Percentiles rank a stretch among this genome's conserved stretches.
These are phyloP conservation scores for Dicrurus megarhynchus DNA, from an alignment of 2,113 vertebrate species.

Conservation along the genomic window DNA sequence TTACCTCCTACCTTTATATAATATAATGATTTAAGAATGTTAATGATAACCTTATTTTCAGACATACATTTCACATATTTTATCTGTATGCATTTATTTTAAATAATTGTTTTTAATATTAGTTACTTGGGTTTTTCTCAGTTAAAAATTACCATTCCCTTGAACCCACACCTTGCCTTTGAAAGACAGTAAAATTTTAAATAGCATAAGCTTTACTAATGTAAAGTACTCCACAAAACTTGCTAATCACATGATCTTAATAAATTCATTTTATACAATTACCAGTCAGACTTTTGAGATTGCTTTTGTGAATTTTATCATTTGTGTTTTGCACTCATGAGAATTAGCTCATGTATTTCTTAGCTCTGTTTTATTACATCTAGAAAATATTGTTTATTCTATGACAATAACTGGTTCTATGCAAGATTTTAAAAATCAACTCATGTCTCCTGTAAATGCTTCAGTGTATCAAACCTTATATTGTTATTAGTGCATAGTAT, in stretches of 20 bases:
- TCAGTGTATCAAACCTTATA: background rate
- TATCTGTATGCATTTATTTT: background rate
- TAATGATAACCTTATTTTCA: background rate
- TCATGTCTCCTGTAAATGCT: background rate
- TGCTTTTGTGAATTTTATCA: background rate
- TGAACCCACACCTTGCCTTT: background rate
- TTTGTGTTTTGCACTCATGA: background rate
- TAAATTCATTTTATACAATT: slow-evolving; percentile 21
- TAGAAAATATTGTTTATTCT: background rate
- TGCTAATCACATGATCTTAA: background rate
- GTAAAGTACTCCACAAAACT: background rate
- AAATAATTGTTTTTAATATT: background rate
- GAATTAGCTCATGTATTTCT: background rate
- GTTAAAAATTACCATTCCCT: background rate
- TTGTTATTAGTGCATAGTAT: background rate
- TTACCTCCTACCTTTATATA: background rate
- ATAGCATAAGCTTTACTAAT: background rate
- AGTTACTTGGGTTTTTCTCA: background rate
- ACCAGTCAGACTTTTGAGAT: background rate
- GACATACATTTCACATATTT: background rate
- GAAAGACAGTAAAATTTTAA: background rate
- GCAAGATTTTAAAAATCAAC: background rate
- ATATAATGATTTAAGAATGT: background rate
- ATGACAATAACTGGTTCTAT: background rate
- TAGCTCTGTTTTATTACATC: background rate